Evolutionary conservation across 1,140 invertebrate species (phyloP).

Genomic region (Cherax quadricarinatus): DNA sequence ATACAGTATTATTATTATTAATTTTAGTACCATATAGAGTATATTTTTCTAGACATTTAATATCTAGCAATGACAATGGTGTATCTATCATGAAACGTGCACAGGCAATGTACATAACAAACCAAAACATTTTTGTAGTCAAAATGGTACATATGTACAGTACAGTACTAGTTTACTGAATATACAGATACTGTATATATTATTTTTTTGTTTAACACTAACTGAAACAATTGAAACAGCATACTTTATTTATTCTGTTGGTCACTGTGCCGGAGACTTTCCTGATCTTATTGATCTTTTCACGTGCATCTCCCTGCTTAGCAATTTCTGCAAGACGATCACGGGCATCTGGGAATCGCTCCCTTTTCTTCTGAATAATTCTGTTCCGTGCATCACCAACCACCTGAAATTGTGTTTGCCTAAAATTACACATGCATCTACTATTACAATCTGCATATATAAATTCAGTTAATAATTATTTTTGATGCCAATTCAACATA

Average conservation of each 20-base stretch:
- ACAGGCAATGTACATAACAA: too few species aligned
- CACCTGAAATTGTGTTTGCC: neutral
- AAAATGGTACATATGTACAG: too few species aligned
- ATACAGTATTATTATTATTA: too few species aligned
- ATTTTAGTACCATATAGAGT: too few species aligned
- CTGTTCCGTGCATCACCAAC: constrained; percentile 82
- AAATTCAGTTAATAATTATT: too few species aligned
- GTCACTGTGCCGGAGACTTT: neutral
- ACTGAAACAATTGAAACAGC: neutral
- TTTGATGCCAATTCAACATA: too few species aligned
- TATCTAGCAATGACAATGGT: too few species aligned
- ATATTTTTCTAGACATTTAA: too few species aligned
- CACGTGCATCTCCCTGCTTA: constrained; percentile 82
- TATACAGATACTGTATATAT: too few species aligned
- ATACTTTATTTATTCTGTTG: neutral
- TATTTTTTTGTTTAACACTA: too few species aligned
- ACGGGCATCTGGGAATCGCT: constrained; percentile 82
- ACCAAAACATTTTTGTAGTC: too few species aligned
- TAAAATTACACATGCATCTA: neutral
- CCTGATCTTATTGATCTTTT: constrained; percentile 80
- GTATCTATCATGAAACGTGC: too few species aligned
- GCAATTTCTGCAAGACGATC: constrained; percentile 84
- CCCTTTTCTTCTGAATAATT: constrained; percentile 84
- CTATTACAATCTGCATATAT: neutral
- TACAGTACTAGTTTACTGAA: neutral